These are phyloP conservation scores for Paramisgurnus dabryanus DNA, from an alignment of 2,113 vertebrate species.

Conservation along the genomic window DNA sequence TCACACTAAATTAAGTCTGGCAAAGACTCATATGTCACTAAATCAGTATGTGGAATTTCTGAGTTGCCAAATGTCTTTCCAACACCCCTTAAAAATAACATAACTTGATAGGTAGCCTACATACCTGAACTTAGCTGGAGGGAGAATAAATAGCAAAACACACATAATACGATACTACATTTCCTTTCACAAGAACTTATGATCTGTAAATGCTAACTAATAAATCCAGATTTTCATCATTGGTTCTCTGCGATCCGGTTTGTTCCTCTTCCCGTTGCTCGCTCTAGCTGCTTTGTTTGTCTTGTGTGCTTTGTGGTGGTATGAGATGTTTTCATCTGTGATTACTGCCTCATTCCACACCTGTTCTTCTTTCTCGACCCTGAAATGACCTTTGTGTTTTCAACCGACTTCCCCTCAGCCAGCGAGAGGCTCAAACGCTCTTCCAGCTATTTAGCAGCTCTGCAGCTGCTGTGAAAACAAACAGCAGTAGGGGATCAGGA, in stretches of 20 bases:
- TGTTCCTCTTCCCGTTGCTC: constrained; percentile 6
- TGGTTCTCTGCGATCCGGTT: neutral
- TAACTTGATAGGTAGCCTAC: constrained; percentile 14
- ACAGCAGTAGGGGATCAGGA: constrained; percentile 22
- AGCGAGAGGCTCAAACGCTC: constrained; percentile 16
- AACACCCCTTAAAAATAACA: constrained; percentile 5
- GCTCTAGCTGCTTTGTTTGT: neutral
- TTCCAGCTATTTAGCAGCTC: constrained; percentile 29
- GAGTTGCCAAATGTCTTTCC: constrained; percentile 4
- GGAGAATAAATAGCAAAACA: neutral
- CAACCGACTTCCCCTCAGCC: constrained; percentile 12
- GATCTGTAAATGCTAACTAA: too few species aligned
- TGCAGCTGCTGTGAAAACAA: constrained; percentile 37
- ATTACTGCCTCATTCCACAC: constrained; percentile 7
- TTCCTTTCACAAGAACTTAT: neutral
- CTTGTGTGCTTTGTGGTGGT: constrained; percentile 15
- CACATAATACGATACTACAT: neutral
- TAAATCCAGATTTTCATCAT: neutral
- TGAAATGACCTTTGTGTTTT: neutral
- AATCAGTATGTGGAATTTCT: constrained; percentile 18
- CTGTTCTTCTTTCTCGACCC: constrained; percentile 33
- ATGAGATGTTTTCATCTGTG: constrained; percentile 6
- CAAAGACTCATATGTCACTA: constrained; percentile 25
- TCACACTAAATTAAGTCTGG: constrained; percentile 36
- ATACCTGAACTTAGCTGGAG: neutral